Evolutionary conservation across 2,113 vertebrate species (phyloP).

Genomic region (Muntiacus reevesi): DNA sequence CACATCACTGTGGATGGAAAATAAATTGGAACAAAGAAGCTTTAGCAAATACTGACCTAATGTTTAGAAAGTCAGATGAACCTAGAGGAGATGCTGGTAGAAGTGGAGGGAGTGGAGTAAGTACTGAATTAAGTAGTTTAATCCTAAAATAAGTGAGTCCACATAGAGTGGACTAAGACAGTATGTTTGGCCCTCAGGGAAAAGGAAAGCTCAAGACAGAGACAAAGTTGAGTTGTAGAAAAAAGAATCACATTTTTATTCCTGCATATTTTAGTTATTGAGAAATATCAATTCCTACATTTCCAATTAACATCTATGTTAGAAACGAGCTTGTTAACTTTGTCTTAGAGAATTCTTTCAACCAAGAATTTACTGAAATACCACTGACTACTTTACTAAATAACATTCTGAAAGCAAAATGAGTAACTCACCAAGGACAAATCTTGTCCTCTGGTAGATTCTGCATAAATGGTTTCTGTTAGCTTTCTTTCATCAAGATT

Average conservation of each 20-base stretch:
- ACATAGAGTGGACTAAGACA: neutral
- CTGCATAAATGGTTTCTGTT: constrained; percentile 61
- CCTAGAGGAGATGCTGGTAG: neutral
- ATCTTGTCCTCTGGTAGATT: constrained; percentile 55
- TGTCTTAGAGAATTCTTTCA: constrained; percentile 43
- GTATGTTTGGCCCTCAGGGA: neutral
- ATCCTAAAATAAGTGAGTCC: neutral
- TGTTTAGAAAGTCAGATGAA: neutral
- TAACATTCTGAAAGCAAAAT: constrained; percentile 60
- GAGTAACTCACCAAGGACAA: constrained; percentile 67
- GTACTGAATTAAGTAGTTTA: neutral
- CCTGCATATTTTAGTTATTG: neutral
- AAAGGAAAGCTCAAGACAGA: neutral
- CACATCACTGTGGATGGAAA: neutral
- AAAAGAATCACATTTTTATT: neutral
- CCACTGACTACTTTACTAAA: constrained; percentile 43
- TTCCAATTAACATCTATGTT: neutral
- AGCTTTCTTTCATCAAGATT: constrained; percentile 68
- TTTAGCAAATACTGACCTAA: neutral
- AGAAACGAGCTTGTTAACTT: constrained; percentile 26
- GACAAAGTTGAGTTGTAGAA: neutral
- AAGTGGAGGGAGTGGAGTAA: neutral
- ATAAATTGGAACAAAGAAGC: neutral
- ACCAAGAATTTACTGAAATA: constrained; percentile 34
- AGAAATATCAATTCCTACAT: neutral